A percentile compares a stretch with the other conserved stretches of the same genome.
These are phyloP conservation scores for Lophius piscatorius DNA, from an alignment of 2,113 vertebrate species.

Conservation along the genomic window DNA sequence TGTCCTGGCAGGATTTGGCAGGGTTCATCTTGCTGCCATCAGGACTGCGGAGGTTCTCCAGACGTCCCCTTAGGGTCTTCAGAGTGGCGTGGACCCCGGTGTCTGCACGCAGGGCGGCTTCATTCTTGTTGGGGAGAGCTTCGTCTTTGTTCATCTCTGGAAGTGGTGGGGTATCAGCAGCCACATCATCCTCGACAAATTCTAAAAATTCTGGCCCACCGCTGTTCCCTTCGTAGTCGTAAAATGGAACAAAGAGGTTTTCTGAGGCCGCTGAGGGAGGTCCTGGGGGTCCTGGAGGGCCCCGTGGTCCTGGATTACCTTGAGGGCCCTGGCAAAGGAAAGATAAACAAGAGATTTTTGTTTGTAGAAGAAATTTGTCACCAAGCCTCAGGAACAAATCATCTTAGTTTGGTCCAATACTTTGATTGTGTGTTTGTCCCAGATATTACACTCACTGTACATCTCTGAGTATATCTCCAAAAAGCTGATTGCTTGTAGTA, in stretches of 20 bases:
- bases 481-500: neutral
- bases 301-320: constrained; percentile 90
- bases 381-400: too few relatives aligned
- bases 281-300: constrained; percentile 90
- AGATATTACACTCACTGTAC: too few relatives aligned
- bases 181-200: constrained; percentile 21
- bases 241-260: constrained; percentile 84
- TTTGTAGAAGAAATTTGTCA: too few relatives aligned
- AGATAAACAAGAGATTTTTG: too few relatives aligned
- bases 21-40: constrained; percentile 92
- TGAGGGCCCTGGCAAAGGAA: constrained; percentile 81
- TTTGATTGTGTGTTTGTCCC: too few relatives aligned
- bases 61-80: constrained; percentile 91
- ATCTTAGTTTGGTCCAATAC: too few relatives aligned
- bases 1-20: constrained; percentile 92
- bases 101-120: constrained; percentile 73
- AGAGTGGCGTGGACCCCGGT: constrained; percentile 87
- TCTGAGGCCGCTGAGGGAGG: constrained; percentile 87
- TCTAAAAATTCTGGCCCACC: constrained; percentile 23
- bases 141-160: constrained; percentile 93
- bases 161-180: constrained; percentile 77
- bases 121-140: constrained; percentile 84
- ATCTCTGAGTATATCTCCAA: too few relatives aligned
- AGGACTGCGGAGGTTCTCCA: constrained; percentile 90
- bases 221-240: constrained; percentile 79